Percentiles rank a stretch among this genome's conserved stretches.
Evolutionary conservation across 2,797 vertebrate genomes (phyloP).

Genomic region (Leuciscus waleckii): DNA sequence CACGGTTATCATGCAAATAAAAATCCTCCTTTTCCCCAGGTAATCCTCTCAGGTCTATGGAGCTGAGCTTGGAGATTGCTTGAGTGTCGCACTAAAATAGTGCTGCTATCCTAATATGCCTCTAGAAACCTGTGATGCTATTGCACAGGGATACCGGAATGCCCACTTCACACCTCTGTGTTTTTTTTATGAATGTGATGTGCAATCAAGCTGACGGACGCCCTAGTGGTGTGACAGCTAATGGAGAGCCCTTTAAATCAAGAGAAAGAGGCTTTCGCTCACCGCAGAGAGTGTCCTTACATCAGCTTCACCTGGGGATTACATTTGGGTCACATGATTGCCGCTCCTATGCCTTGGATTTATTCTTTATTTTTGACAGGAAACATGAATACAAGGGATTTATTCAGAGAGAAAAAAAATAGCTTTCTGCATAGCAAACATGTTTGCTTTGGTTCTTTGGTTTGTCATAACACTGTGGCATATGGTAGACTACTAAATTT

Average conservation of each 20-base stretch:
- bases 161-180: constrained; percentile 53
- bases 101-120: constrained; percentile 47
- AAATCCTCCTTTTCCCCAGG: constrained; percentile 44
- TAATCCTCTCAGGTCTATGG: constrained; percentile 52
- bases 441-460: background rate
- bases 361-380: constrained; percentile 41
- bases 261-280: constrained; percentile 58
- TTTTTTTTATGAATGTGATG: constrained; percentile 75
- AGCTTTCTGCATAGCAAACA: constrained; percentile 21
- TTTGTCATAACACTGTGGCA: background rate
- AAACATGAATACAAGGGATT: constrained; percentile 32
- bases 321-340: constrained; percentile 68
- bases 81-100: constrained; percentile 45
- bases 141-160: constrained; percentile 46
- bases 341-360: constrained; percentile 37
- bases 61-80: constrained; percentile 45
- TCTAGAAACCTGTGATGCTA: constrained; percentile 56
- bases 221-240: constrained; percentile 66
- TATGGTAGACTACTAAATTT: background rate
- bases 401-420: background rate
- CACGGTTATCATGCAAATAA: constrained; percentile 54
- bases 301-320: constrained; percentile 66
- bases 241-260: constrained; percentile 63
- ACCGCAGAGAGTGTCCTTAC: constrained; percentile 46
- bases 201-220: constrained; percentile 75